These are phyloP conservation scores for Xanthostigma xanthostigma DNA, from an alignment of 2,888 invertebrate genomes.

Conservation along the genomic window DNA sequence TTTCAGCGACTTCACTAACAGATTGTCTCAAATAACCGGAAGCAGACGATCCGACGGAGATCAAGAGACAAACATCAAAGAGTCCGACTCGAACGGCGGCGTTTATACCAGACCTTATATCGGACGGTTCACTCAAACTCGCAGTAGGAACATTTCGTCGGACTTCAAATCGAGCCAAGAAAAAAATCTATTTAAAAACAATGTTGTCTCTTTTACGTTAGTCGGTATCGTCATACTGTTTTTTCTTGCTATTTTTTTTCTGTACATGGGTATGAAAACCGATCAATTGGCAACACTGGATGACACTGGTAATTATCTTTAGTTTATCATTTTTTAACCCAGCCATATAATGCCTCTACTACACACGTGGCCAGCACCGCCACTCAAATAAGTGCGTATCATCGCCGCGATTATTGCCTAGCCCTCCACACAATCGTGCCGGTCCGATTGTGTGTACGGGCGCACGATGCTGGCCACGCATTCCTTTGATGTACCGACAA, in stretches of 20 bases:
- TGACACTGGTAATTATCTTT: slow-evolving; percentile 30
- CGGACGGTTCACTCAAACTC: slow-evolving; percentile 4
- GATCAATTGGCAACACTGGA: slow-evolving; percentile 38
- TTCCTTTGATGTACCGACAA: too few relatives aligned
- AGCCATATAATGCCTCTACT: too few relatives aligned
- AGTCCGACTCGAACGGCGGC: slow-evolving; percentile 20
- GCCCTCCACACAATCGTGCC: too few relatives aligned
- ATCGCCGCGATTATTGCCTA: too few relatives aligned
- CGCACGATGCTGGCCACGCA: too few relatives aligned
- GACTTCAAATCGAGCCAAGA: slow-evolving; percentile 26
- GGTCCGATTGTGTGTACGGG: too few relatives aligned
- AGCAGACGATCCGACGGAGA: slow-evolving; percentile 17
- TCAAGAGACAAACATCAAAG: slow-evolving; percentile 25
- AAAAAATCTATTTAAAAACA: slow-evolving; percentile 39
- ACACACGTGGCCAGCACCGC: too few relatives aligned
- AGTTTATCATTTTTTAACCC: too few relatives aligned
- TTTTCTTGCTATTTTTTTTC: slow-evolving; percentile 47
- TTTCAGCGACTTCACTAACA: slow-evolving; percentile 52
- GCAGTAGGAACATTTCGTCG: slow-evolving; percentile 20
- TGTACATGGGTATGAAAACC: slow-evolving; percentile 50
- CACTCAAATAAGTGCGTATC: too few relatives aligned
- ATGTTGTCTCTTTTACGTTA: slow-evolving; percentile 47
- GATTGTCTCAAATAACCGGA: slow-evolving; percentile 31
- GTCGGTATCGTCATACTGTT: slow-evolving; percentile 45
- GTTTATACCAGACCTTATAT: too few relatives aligned